Evolutionary conservation across 2,888 invertebrate genomes (phyloP).

Genomic region (Lordiphosa andalusiaca): DNA sequence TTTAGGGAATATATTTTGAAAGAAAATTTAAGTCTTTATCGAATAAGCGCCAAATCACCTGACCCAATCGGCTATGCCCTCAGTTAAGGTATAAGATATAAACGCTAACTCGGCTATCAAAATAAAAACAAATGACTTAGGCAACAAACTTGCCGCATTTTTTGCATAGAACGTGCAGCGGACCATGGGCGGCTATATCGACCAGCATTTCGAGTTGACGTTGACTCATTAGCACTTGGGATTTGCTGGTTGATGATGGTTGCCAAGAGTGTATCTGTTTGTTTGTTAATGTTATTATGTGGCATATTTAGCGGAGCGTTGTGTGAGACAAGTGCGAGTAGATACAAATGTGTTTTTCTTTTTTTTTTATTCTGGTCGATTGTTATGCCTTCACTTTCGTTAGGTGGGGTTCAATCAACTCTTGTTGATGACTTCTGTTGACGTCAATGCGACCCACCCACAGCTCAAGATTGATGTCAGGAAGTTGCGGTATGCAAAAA

Average conservation of each 20-base stretch:
- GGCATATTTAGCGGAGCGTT: conserved; percentile 24
- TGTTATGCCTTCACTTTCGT: conserved; percentile 60
- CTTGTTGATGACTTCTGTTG: conserved; percentile 25
- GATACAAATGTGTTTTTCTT: conserved; percentile 17
- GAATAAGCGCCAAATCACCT: no score
- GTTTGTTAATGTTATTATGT: conserved; percentile 15
- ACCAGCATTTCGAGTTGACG: conserved; percentile 27
- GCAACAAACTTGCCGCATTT: conserved; percentile 46
- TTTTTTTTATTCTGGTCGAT: conserved; percentile 31
- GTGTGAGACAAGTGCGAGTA: conserved; percentile 10
- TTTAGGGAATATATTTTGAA: no score
- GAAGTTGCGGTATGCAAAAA: conserved; percentile 30
- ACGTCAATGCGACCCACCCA: conserved; percentile 47
- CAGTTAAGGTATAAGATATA: neutral
- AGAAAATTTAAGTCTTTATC: no score
- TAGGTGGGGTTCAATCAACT: conserved; percentile 60
- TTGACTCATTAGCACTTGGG: conserved; percentile 61
- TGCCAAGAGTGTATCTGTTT: conserved; percentile 9
- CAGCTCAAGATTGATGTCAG: conserved; percentile 33
- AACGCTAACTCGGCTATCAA: neutral
- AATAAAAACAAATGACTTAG: conserved; percentile 59
- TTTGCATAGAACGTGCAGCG: conserved; percentile 55
- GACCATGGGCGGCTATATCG: conserved; percentile 42
- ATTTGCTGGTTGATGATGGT: neutral
- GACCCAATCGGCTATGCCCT: neutral